Percentiles rank a stretch among this genome's conserved stretches.
These are phyloP conservation scores for Potamilus streckersoni DNA, from an alignment of 1,140 invertebrate genomes.

Conservation along the genomic window DNA sequence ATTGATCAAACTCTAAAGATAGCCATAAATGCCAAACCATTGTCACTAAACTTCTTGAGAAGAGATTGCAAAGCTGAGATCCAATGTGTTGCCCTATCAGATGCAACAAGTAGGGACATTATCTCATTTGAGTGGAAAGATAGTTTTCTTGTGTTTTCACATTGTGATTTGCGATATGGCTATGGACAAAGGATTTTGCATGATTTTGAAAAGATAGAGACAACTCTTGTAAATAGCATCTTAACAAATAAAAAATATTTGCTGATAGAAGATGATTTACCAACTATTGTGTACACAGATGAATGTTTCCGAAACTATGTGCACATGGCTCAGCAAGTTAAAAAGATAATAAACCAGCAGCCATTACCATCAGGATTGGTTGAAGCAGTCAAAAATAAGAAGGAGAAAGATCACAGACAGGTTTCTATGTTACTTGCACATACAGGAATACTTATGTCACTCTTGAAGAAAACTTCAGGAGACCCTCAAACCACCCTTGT, in stretches of 20 bases:
- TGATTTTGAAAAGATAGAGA: constrained; percentile 28
- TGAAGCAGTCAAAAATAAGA: not conserved
- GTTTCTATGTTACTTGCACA: constrained; percentile 5
- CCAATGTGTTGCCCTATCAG: not conserved
- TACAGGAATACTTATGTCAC: constrained; percentile 17
- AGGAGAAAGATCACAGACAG: constrained; percentile 3
- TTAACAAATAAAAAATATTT: not conserved
- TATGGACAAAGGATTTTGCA: constrained; percentile 7
- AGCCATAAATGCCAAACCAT: constrained; percentile 5
- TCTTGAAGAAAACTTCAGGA: constrained; percentile 15
- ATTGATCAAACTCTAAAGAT: constrained; percentile 3
- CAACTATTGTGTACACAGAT: constrained; percentile 19
- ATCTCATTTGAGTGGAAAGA: not conserved
- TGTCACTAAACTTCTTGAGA: constrained; percentile 8
- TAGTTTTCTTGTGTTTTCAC: constrained; percentile 2
- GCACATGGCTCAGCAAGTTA: constrained; percentile 2
- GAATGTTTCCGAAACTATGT: constrained; percentile 16
- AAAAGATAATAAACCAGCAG: constrained; percentile 1
- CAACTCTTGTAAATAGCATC: not conserved
- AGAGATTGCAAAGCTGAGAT: not conserved
- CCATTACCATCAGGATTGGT: constrained; percentile 11
- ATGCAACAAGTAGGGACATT: constrained; percentile 5
- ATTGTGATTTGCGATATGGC: constrained; percentile 16
- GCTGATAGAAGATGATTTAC: not conserved
- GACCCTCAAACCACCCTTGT: constrained; percentile 5